Base-by-base conservation (phyloP, 2,888 invertebrate genomes). In the Acleris laterana region DNA sequence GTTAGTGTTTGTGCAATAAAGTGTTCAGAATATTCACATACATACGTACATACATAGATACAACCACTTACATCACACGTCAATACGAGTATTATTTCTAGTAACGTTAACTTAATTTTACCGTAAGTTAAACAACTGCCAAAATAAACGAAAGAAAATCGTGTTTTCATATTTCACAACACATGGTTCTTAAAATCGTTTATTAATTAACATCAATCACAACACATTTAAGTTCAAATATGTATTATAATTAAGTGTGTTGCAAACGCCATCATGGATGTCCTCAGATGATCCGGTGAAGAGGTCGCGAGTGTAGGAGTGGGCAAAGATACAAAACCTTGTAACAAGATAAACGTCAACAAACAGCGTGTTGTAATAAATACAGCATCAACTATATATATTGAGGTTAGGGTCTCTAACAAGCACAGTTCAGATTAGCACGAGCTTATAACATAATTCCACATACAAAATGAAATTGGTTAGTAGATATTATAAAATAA, bases 311-410 rank as follows among this genome's bases (percentile, higher is more conserved):
- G 77, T 71, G 74, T 77, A 79, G 81, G 81, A 85, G 83, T 80
- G 83, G 83, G 84, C 82, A 79, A 77, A 81, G 69, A 79, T 74
- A 84, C 82, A 87, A 88, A 87, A 85, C 85, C 82, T 80, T 80
- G 81, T 87, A 84, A 82, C 81, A 77, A 83, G 83, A 76, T 74
- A 76, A 78, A 77, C 82, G 79, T 81, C 81, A 78, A 81, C 82
- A 82, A 82, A 82, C 82, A 77, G 67, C 73, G 70, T 89, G 87
- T 85, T 80, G 89, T 77, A 89, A 89, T 81, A 77, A 78, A 85
- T 86, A 85, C 81, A 79, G 84, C 81, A 79, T 77, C 75, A 76
- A 80, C 85, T 81, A 83, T 89, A 89, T 89, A 89, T 82, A 89
- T 82, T 79, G 80, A 74, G 83, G 77, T 78, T 75, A 77, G 78